Evolutionary conservation across 2,113 vertebrate genomes (phyloP), one percentile per base, ranked within the genome.

Genomic region (Cyprinodon variegatus): DNA sequence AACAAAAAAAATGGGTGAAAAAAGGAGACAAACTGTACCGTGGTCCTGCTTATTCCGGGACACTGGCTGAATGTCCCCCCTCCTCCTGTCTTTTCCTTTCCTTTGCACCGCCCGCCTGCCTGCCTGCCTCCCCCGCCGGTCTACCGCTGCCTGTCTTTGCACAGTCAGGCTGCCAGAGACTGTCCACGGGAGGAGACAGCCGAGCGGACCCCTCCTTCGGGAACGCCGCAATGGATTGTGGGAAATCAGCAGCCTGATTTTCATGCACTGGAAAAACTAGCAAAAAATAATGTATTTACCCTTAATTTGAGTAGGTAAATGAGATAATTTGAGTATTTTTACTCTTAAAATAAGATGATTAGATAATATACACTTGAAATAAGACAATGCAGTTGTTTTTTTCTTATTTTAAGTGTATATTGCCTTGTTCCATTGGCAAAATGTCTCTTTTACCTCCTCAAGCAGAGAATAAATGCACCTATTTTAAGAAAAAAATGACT

Each of bases 71-170:
- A 85, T 14, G 81, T 73, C 74, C 70, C 29, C 83, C 75, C 67
- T 76, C 17, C 50, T 57, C 50, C 50, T 9, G 50, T 65, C 72
- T 63, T 74, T 75, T 85, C 82, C 81, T 82, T 65, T 59, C 78
- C 86, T 82, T 65, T 65, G 83, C 81, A 11, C 53, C 41, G 81
- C 83, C 77, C 80, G 72, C 82, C 89, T 90, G 87, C 89, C 53
- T 39, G 81, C 83, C 77, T 82, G 72, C 82, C 89, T 90, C 88
- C 89, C 83, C 90, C 83, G 88, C 89, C 80, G 86, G 84, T 29
- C 29, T 29, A 29, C 29, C 29, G 29, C 29, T 29, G 29, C 29
- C 29, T 15, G 92, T 91, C 89, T 89, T 68, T 76, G 79, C 87
- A 74, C 88, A 74, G 83, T 85, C 81, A 70, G 81, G 80, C 84